These are phyloP conservation scores for Lymantria dispar DNA, from an alignment of 2,888 invertebrate species.

Conservation along the genomic window DNA sequence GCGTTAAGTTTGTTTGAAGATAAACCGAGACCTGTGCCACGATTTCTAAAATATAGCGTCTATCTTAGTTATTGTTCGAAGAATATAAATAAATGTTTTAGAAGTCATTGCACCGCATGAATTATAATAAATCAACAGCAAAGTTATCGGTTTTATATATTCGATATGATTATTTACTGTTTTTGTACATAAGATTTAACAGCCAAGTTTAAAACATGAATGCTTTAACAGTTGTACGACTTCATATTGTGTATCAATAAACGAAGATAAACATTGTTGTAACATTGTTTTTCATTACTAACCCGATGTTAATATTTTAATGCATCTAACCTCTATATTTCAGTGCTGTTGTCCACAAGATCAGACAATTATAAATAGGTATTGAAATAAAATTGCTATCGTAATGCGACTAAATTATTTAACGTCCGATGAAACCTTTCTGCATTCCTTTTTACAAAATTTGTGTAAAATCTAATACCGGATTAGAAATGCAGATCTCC, in stretches of 20 bases:
- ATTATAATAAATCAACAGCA: slow-evolving; percentile 10
- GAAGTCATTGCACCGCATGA: background rate
- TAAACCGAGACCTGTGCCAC: too few relatives aligned
- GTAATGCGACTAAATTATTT: slow-evolving; percentile 13
- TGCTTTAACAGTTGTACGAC: background rate
- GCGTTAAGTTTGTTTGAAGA: too few relatives aligned
- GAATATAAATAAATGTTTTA: background rate
- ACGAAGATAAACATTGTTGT: slow-evolving; percentile 22
- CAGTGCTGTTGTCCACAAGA: slow-evolving; percentile 34
- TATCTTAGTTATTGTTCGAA: too few relatives aligned
- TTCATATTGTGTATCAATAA: slow-evolving; percentile 9
- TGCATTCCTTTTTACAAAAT: too few relatives aligned
- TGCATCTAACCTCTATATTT: slow-evolving; percentile 35
- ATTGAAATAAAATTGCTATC: slow-evolving; percentile 40
- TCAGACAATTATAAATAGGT: slow-evolving; percentile 23
- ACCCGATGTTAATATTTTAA: slow-evolving; percentile 30
- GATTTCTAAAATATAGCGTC: too few relatives aligned
- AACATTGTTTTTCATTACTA: slow-evolving; percentile 32
- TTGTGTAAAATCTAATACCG: too few relatives aligned
- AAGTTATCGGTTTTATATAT: slow-evolving; percentile 9
- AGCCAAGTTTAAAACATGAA: background rate
- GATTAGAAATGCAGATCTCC: too few relatives aligned
- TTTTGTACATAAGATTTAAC: slow-evolving; percentile 9
- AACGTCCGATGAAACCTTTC: too few relatives aligned
- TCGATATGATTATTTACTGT: slow-evolving; percentile 9